These are phyloP conservation scores for Coelogynopora nodosa DNA, from an alignment of 2,888 invertebrate genomes.

Conservation along the genomic window DNA sequence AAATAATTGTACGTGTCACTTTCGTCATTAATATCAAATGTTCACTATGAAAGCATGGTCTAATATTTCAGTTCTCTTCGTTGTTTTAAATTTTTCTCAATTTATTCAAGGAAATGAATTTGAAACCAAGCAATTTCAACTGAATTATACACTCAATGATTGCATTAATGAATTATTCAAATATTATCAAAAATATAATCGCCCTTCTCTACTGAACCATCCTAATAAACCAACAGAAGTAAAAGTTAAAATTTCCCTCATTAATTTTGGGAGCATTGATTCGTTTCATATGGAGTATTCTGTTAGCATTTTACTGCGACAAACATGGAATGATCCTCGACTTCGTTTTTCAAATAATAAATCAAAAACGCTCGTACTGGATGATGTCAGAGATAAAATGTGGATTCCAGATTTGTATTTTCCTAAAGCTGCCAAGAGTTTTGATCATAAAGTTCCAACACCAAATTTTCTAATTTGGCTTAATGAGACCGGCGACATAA, in stretches of 20 bases:
- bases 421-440: conserved; percentile 23
- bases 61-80: too few relatives aligned
- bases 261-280: background rate
- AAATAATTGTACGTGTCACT: too few relatives aligned
- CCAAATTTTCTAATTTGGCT: conserved; percentile 37
- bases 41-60: too few relatives aligned
- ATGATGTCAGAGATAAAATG: conserved; percentile 29
- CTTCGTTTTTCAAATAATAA: background rate
- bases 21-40: too few relatives aligned
- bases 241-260: background rate
- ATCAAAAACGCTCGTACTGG: background rate
- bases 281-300: conserved; percentile 27
- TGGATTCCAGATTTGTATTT: conserved; percentile 42
- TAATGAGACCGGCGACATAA: conserved; percentile 7
- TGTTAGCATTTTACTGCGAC: conserved; percentile 35
- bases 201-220: background rate
- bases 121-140: too few relatives aligned
- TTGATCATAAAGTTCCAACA: conserved; percentile 26
- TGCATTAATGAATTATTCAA: background rate
- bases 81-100: too few relatives aligned
- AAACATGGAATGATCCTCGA: conserved; percentile 40
- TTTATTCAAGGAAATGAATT: too few relatives aligned
- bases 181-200: background rate
- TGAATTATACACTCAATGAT: background rate
- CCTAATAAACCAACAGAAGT: background rate